Conservation (phyloP, 1,140 invertebrate species). For the Stegodyphus mimosarum region DNA sequence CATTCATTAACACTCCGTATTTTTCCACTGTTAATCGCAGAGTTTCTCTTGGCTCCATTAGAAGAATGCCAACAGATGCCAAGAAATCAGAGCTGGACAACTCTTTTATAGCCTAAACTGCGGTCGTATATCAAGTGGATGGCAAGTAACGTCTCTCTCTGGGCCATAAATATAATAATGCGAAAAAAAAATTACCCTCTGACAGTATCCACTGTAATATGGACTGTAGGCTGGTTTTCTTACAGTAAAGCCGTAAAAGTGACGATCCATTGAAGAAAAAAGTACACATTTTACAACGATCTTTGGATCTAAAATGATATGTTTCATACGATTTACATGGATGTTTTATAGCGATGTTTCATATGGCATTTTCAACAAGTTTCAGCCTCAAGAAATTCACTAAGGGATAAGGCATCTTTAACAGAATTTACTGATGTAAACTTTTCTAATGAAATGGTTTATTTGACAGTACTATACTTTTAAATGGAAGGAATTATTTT, state of each 20-base stretch:
- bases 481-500: too few relatives aligned
- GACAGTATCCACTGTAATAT: conserved; percentile 10
- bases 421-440: too few relatives aligned
- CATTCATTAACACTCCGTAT: too few relatives aligned
- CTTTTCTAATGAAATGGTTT: too few relatives aligned
- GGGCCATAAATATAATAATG: conserved; percentile 50
- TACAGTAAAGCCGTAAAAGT: background rate
- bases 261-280: conserved; percentile 6
- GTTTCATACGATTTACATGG: conserved; percentile 33
- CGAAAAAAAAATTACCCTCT: conserved; percentile 17
- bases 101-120: conserved; percentile 49
- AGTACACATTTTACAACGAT: conserved; percentile 18
- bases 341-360: conserved; percentile 7
- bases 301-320: background rate
- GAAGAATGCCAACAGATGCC: too few relatives aligned
- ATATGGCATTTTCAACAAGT: too few relatives aligned
- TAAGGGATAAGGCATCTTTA: too few relatives aligned
- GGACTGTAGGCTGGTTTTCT: background rate
- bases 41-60: too few relatives aligned
- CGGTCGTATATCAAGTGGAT: conserved; percentile 35
- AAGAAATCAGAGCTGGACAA: conserved; percentile 21
- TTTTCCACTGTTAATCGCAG: too few relatives aligned
- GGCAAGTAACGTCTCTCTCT: conserved; percentile 46
- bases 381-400: too few relatives aligned
- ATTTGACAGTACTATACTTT: too few relatives aligned